Base-by-base conservation (phyloP, 2,113 vertebrate species). In the Scartelaos histophorus region DNA sequence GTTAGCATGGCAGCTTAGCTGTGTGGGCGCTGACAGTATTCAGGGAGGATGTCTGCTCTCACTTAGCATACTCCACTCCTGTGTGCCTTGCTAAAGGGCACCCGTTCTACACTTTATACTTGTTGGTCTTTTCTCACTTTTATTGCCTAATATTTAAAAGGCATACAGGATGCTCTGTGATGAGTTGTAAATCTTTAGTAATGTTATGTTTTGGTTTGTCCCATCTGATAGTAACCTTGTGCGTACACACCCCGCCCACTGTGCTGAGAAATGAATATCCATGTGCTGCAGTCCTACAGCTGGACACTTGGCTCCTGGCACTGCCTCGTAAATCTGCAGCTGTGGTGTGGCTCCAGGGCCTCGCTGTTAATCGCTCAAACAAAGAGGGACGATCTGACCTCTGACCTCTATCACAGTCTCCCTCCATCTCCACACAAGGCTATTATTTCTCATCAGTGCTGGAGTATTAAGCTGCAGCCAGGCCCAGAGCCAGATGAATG, bases 351-450 rank as follows among this genome's bases (percentile, higher is more conserved):
- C 56, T 58, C 71, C 69, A 67, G 51, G 61, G 54, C 67, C 67
- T 77, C 49, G 13, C 65, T 13, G 71, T 56, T 76, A 76, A 78
- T 22, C 61, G 56, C 79, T 79, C 57, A 58, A 82, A 82, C 83
- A 82, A 84, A 88, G 82, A 80, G 77, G 78, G 74, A 78, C 0
- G 38, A 16, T 65, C 76, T 71, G 78, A 82, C 88, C 86, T 73
- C 73, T 87, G 87, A 88, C 90, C 87, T 88, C 88, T 76, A 84
- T 87, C 81, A 45, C 53, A 47, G 46, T 75, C 69, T 71, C 74
- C 85, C 70, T 78, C 78, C 80, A 87, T 85, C 72, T 85, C 73
- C 61, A 77, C 82, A 81, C 69, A 51, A 78, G 74, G 79, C 77
- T 69, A 73, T 89, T 82, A 74, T 69, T 89, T 82, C 85, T 84